Conservation (phyloP, 2,113 vertebrate species). For the Malurus alboscapulatus region DNA sequence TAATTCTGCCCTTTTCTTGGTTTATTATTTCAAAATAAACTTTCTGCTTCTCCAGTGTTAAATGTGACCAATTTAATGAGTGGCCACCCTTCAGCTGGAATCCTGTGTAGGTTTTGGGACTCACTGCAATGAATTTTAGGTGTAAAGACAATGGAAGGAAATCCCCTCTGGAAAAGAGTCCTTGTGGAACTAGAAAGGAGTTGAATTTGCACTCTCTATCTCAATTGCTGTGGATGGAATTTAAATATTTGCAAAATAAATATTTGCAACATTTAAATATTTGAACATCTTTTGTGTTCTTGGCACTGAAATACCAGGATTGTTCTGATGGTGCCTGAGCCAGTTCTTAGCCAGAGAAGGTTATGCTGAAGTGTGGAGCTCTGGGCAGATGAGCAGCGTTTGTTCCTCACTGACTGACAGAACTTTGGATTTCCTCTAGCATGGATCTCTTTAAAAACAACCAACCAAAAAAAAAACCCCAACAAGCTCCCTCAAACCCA, state of each 20-base stretch:
- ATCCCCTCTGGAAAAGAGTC: neutral
- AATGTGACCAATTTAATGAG: neutral
- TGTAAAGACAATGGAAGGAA: neutral
- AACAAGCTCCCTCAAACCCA: neutral
- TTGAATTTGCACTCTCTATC: neutral
- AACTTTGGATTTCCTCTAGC: neutral
- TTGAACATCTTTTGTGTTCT: neutral
- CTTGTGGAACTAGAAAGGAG: neutral
- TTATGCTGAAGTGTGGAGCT: neutral
- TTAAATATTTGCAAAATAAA: conserved; percentile 1
- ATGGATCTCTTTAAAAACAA: neutral
- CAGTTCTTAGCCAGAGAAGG: neutral
- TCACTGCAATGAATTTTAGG: neutral
- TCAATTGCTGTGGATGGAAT: neutral
- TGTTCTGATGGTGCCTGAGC: neutral
- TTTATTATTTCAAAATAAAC: neutral
- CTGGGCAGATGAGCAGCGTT: neutral
- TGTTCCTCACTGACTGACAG: neutral
- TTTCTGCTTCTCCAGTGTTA: neutral
- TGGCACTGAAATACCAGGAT: neutral
- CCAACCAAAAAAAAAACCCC: neutral
- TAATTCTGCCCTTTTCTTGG: neutral
- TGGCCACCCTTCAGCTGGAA: neutral
- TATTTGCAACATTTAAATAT: neutral
- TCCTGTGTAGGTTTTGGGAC: neutral